A percentile compares a stretch with the other conserved stretches of the same genome.
Evolutionary conservation across 2,113 vertebrate genomes (phyloP).

Genomic region (Indri indri): DNA sequence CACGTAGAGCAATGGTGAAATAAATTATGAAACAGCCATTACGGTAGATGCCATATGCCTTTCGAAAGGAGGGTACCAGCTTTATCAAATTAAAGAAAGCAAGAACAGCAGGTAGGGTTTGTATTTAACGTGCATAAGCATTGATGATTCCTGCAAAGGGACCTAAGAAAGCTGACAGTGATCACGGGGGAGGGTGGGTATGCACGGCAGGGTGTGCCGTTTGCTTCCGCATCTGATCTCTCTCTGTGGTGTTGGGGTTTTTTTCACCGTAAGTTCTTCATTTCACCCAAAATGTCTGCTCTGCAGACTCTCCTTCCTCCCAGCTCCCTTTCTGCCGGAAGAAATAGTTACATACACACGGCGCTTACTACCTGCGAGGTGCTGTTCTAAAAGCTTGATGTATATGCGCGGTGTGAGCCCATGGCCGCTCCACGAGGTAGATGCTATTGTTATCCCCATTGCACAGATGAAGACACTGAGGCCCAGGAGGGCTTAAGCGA

Average conservation of each 20-base stretch:
- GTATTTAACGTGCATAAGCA: not conserved
- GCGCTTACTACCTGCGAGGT: no score
- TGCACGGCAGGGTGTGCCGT: not conserved
- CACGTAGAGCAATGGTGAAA: not conserved
- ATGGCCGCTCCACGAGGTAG: no score
- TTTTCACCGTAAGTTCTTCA: conserved; percentile 11
- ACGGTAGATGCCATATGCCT: not conserved
- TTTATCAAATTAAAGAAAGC: not conserved
- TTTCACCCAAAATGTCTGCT: conserved; percentile 37
- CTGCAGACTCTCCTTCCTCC: not conserved
- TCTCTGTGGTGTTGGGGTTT: not conserved
- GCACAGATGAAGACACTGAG: no score
- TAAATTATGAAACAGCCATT: not conserved
- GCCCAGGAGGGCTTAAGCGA: no score
- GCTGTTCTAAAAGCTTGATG: no score
- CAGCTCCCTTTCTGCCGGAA: no score
- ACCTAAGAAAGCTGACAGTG: not conserved
- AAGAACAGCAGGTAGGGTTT: not conserved
- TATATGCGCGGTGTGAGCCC: no score
- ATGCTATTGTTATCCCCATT: no score
- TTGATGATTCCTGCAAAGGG: not conserved
- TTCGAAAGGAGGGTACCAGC: not conserved
- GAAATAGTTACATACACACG: no score
- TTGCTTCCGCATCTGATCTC: not conserved
- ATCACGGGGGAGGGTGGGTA: not conserved